Evolutionary conservation across 2,113 vertebrate species (phyloP).

Genomic region (Tenrec ecaudatus): DNA sequence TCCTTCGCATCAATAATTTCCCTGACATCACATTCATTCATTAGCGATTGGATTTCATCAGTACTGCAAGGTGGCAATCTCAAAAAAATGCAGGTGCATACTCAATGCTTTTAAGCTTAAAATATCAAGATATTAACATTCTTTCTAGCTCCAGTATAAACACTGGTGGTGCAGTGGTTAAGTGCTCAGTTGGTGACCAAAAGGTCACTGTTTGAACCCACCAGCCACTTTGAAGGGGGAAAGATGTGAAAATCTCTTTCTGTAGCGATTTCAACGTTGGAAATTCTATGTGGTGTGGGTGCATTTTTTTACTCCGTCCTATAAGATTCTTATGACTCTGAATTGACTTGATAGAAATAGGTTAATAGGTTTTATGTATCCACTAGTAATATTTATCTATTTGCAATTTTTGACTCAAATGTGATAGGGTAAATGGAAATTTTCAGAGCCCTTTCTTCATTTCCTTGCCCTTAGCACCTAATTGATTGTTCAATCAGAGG

Average conservation of each 20-base stretch:
- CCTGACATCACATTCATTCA: slow-evolving; percentile 6
- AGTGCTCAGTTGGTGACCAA: too few relatives aligned
- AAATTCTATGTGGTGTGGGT: not conserved
- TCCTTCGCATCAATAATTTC: slow-evolving; percentile 22
- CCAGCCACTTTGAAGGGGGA: too few relatives aligned
- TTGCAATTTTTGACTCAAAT: slow-evolving; percentile 56
- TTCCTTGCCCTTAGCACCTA: not conserved
- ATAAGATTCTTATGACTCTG: not conserved
- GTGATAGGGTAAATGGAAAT: slow-evolving; percentile 46
- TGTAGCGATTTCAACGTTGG: not conserved
- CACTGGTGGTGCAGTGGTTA: too few relatives aligned
- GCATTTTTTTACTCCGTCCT: not conserved
- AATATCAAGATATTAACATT: slow-evolving; percentile 37
- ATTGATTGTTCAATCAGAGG: not conserved
- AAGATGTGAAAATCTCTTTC: too few relatives aligned
- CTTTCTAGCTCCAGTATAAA: not conserved
- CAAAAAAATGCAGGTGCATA: slow-evolving; percentile 28
- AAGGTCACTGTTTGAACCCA: too few relatives aligned
- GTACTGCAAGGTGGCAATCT: slow-evolving; percentile 23
- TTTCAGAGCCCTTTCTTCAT: not conserved
- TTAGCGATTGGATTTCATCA: slow-evolving; percentile 32
- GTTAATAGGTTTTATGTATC: not conserved
- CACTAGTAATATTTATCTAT: not conserved
- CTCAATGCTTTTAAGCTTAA: not conserved
- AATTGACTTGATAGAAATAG: not conserved